phyloP scores from a whole-genome alignment of 35 echinoderm and acorn worm genomes.

The Apostichopus japonicus region DNA sequence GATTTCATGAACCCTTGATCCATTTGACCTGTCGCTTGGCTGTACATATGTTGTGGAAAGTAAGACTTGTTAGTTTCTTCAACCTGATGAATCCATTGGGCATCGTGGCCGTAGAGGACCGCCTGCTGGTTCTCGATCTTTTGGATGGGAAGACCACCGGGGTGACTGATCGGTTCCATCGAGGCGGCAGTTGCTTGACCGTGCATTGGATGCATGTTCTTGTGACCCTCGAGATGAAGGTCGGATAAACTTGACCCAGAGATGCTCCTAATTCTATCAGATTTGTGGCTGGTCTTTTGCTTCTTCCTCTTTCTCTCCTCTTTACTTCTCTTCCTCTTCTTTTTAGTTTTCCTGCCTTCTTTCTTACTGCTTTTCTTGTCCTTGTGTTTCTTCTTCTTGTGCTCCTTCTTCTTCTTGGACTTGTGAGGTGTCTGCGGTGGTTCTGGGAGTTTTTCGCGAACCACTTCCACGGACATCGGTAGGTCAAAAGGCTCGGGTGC shows the following conservation, averaged over 20 bases:
- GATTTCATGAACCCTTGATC: conserved; percentile 26
- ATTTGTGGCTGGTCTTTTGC: conserved; percentile 42
- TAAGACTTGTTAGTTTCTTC: neutral
- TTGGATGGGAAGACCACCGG: conserved; percentile 33
- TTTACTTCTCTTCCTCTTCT: conserved; percentile 64
- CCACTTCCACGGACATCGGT: neutral
- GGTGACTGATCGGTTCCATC: conserved; percentile 15
- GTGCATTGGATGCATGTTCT: neutral
- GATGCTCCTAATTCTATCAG: conserved; percentile 17
- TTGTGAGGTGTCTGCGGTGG: conserved; percentile 5
- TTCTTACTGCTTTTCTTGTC: conserved; percentile 60
- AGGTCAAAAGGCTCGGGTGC: conserved; percentile 14
- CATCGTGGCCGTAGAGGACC: neutral
- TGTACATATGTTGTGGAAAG: neutral
- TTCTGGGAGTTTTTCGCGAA: conserved; percentile 7
- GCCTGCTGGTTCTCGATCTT: conserved; percentile 46
- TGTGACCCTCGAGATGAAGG: neutral
- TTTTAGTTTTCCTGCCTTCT: conserved; percentile 27
- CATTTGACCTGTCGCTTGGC: neutral
- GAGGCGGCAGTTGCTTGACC: conserved; percentile 32
- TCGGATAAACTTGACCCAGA: conserved; percentile 19
- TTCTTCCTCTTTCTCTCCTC: conserved; percentile 47
- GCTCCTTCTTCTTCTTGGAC: conserved; percentile 71
- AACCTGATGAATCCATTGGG: neutral
- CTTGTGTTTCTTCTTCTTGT: conserved; percentile 66